These are phyloP conservation scores for Bellardia bayeri DNA, from an alignment of 2,888 invertebrate genomes.

Conservation along the genomic window DNA sequence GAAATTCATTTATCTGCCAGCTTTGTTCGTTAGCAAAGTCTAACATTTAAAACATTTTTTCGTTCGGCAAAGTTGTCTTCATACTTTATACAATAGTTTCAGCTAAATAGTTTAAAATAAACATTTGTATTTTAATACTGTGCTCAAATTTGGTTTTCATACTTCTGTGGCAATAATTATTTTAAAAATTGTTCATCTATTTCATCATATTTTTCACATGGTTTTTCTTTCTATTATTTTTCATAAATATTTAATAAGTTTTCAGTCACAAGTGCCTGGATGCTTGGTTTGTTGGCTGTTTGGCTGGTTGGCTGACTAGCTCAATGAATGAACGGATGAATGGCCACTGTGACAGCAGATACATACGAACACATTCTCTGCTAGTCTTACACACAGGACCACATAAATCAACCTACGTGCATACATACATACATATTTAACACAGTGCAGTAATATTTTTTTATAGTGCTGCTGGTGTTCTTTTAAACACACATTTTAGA, in stretches of 20 bases:
- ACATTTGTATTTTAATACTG: not conserved
- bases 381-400: not conserved
- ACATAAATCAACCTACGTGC: not conserved
- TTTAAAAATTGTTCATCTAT: not conserved
- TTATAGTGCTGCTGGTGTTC: not conserved
- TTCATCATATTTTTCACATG: slow-evolving; percentile 35
- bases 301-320: not conserved
- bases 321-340: not conserved
- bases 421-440: not conserved
- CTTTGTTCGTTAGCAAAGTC: no score
- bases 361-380: not conserved
- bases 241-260: slow-evolving; percentile 57
- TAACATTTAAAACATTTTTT: no score
- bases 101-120: not conserved
- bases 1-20: no score
- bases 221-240: slow-evolving; percentile 53
- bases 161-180: not conserved
- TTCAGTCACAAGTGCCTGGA: slow-evolving; percentile 53
- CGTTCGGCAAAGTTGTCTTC: no score
- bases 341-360: not conserved
- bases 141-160: not conserved
- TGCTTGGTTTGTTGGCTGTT: slow-evolving; percentile 36
- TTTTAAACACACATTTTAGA: not conserved
- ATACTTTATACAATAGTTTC: not conserved
- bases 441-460: not conserved